Evolutionary conservation across 2,797 vertebrate genomes (phyloP), one percentile per base, ranked within the genome.

Genomic region (Danio albolineatus): DNA sequence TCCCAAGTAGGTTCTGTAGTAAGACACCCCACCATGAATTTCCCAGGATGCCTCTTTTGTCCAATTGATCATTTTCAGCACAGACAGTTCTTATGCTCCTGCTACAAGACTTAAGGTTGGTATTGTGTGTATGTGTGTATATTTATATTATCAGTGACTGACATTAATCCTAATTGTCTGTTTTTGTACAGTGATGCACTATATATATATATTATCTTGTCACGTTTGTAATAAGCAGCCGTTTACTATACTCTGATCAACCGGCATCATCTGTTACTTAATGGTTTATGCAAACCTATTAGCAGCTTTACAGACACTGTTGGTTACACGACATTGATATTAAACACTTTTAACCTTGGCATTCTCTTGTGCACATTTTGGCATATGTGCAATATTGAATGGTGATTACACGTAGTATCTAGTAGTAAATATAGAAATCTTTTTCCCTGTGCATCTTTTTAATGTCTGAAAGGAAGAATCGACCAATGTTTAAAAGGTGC

Each of bases 351-450:
- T 46, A 36, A 65, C 17, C 39, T 14, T 46, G 69, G 59, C 67
- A 64, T 65, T 73, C 41, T 53, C 48, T n/a, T 72, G 49, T 73
- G 69, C 39, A 57, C 21, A 39, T 73, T 79, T 79, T 39, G 59
- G 49, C 49, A 21, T 57, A 46, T 73, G 69, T 73, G 78, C 78
- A 79, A 73, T 79, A 78, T 78, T 70, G 38, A 48, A 61, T 60
- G 71, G 46, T 78, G 13, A 43, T n/a, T 53, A 28, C 28, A 28
- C 7, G 14, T 78, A 53, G 67, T 39, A 48, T 59, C 36, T 39
- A 21, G 66, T 70, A 59, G 28, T 43, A 73, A 65, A 56, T 60
- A 53, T 53, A 54, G 69, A 17, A 65, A 9, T 10, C 21, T 14
- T 38, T 78, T 38, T 64, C 39, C 36, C 41, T 48, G 39, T 64